Conservation (phyloP, 2,797 vertebrate genomes). For the Phrynocephalus forsythii region DNA sequence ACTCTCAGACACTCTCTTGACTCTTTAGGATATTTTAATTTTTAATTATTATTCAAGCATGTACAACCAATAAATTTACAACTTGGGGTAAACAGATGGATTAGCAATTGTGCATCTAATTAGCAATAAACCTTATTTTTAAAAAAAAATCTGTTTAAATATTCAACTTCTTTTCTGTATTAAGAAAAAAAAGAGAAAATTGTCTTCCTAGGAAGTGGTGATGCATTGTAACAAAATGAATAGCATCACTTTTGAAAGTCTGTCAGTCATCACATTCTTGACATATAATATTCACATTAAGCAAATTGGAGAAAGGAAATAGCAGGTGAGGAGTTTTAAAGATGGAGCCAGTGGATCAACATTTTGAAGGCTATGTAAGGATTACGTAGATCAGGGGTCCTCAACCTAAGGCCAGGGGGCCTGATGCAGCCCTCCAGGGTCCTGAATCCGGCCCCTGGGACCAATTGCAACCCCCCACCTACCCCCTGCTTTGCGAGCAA, state of each 20-base stretch:
- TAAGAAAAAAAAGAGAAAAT: slow-evolving; percentile 48
- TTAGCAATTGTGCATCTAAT: slow-evolving; percentile 83
- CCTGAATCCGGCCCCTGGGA: too few relatives aligned
- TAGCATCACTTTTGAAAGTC: slow-evolving; percentile 48
- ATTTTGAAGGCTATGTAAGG: background rate
- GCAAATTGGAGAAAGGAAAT: slow-evolving; percentile 41
- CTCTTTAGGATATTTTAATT: slow-evolving; percentile 80
- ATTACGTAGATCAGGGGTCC: too few relatives aligned
- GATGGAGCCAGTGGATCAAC: background rate
- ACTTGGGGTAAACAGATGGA: slow-evolving; percentile 78
- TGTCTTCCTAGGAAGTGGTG: slow-evolving; percentile 46
- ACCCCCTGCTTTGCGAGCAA: too few relatives aligned
- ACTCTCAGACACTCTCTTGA: slow-evolving; percentile 76
- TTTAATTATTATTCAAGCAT: slow-evolving; percentile 81
- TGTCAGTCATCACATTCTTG: slow-evolving; percentile 38
- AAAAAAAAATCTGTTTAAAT: slow-evolving; percentile 71
- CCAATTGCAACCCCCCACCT: too few relatives aligned
- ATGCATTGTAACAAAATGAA: slow-evolving; percentile 54
- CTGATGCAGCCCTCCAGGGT: too few relatives aligned
- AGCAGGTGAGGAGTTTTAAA: background rate
- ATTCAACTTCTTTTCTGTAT: slow-evolving; percentile 67
- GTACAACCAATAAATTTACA: slow-evolving; percentile 75
- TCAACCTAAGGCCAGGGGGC: too few relatives aligned
- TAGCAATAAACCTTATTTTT: slow-evolving; percentile 77
- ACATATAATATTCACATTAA: slow-evolving; percentile 36